Base-by-base conservation (phyloP, 2,113 vertebrate species). In the Ovis aries region DNA sequence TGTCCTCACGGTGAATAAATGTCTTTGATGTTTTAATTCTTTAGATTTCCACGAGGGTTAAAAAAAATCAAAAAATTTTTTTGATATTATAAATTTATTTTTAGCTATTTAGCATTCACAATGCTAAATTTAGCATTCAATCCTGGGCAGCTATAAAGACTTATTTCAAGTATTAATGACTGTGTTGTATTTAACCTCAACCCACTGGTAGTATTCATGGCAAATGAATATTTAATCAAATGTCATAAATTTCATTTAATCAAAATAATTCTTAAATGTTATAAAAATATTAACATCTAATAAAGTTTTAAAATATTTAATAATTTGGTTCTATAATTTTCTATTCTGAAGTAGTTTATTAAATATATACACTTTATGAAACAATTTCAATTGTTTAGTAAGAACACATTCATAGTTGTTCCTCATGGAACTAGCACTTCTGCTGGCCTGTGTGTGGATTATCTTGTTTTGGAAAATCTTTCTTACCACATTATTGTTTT, bases 81-180 rank as follows among this genome's bases (percentile, higher is more conserved):
- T 93, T 90, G 19, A 50, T 62, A 82, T 36, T 81, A 29, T 85
- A 50, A 84, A 9, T 88, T 85, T 96, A 94, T 82, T 92, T 95
- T 90, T 90, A 95, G 36, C 36, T 88, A 64, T 59, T 94, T 90
- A 92, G 8, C 43, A 91, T 90, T 96, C 17, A 84, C 86, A 97
- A 57, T 88, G 57, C 10, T 27, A 59, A 59, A 12, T 59, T 59
- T 27, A 59, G 57, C 57, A 27, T 59, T 59, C 81, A 60, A 81
- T 53, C 31, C 36, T 90, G 29, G 60, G n/a, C 4, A 92, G 2
- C 14, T 48, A 40, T 77, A 52, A 64, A 92, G 50, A 95, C 84
- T 90, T 90, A 77, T 91, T 92, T 97, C 50, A 96, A 83, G 90
- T 91, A 91, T 55, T 53, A 92, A 88, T 80, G 50, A 71, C 8